Conservation (phyloP, 2,888 invertebrate genomes). For the Stenichneumon culpator region DNA sequence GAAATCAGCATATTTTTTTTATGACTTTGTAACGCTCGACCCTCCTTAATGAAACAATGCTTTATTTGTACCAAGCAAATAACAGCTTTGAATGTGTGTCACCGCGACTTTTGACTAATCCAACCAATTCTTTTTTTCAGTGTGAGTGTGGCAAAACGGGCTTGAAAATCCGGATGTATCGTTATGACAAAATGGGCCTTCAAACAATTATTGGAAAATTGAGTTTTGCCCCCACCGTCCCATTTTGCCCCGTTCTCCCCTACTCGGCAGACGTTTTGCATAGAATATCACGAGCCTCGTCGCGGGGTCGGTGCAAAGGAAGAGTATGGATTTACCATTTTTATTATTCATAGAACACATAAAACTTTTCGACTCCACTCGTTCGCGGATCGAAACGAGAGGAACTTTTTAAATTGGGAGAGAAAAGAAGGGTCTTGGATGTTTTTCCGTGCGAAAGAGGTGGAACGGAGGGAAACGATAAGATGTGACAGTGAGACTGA, state of each 20-base stretch:
- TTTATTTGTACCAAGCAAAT: too few relatives aligned
- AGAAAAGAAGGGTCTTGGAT: neutral
- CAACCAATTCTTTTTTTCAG: too few relatives aligned
- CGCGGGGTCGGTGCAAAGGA: neutral
- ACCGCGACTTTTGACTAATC: too few relatives aligned
- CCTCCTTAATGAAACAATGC: too few relatives aligned
- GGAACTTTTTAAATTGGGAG: neutral
- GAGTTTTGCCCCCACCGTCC: too few relatives aligned
- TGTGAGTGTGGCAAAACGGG: too few relatives aligned
- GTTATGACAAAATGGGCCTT: too few relatives aligned
- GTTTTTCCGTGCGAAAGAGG: neutral
- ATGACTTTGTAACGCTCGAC: too few relatives aligned
- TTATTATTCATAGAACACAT: neutral
- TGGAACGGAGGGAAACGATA: neutral
- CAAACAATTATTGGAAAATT: too few relatives aligned
- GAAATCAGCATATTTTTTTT: too few relatives aligned
- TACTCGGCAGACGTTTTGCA: neutral
- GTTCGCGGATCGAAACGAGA: neutral
- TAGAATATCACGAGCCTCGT: neutral
- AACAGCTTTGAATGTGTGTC: too few relatives aligned
- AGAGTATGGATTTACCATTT: neutral
- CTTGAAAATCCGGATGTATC: too few relatives aligned
- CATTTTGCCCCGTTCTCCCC: neutral
- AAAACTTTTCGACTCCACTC: neutral
- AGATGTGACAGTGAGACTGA: constrained; percentile 29